Percentiles rank a stretch among this genome's conserved stretches.
phyloP scores from a whole-genome alignment of 2,113 vertebrate genomes.

The Corydoras maculifer region DNA sequence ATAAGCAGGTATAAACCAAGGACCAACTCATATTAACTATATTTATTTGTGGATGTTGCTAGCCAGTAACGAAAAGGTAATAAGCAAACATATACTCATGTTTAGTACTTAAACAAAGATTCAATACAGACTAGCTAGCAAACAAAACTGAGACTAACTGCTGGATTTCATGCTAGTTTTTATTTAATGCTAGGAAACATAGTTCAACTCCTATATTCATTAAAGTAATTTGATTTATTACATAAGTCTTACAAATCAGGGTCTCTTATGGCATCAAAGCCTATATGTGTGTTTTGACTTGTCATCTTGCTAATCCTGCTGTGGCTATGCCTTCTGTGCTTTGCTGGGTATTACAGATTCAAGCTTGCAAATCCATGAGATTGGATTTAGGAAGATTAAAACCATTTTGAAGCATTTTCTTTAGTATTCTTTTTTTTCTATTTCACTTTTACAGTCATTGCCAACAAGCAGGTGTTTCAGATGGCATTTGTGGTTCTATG shows the following conservation, averaged over 20 bases:
- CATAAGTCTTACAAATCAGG: conserved; percentile 17
- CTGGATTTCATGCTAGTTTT: too few species aligned
- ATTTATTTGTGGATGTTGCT: too few species aligned
- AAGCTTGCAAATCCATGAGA: conserved; percentile 25
- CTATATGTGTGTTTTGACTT: conserved; percentile 24
- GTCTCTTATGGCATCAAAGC: conserved; percentile 6
- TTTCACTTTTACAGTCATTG: conserved; percentile 15
- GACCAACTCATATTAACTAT: too few species aligned
- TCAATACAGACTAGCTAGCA: too few species aligned
- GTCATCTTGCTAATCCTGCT: conserved; percentile 45
- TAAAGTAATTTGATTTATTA: conserved; percentile 13
- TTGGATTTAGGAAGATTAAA: conserved; percentile 38
- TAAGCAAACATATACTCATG: too few species aligned
- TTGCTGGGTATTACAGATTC: conserved; percentile 45
- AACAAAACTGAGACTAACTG: too few species aligned
- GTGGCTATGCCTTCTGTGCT: conserved; percentile 33
- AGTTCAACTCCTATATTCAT: not conserved
- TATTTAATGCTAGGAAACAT: not conserved
- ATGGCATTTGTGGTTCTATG: conserved; percentile 3
- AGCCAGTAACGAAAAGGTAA: too few species aligned
- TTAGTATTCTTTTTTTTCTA: not conserved
- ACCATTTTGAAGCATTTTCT: conserved; percentile 10
- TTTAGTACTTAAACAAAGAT: too few species aligned
- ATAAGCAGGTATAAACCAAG: too few species aligned
- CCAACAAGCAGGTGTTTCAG: conserved; percentile 13